Evolutionary conservation across 1,140 invertebrate species (phyloP).

Genomic region (Linepithema humile): DNA sequence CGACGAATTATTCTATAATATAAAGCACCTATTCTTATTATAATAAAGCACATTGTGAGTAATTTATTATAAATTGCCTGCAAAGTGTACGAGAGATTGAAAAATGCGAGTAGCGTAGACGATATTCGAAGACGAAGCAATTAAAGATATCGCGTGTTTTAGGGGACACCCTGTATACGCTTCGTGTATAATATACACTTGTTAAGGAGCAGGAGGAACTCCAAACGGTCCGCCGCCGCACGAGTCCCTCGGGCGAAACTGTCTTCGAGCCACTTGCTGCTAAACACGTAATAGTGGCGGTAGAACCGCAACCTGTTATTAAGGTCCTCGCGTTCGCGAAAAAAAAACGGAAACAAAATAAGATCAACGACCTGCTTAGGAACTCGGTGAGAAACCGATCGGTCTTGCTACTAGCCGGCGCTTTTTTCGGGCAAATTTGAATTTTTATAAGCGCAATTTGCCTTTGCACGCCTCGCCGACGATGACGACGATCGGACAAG

Average conservation of each 20-base stretch:
- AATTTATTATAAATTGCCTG: not conserved
- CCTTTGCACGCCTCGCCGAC: not conserved
- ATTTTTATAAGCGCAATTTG: constrained; percentile 58
- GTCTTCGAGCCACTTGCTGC: constrained; percentile 45
- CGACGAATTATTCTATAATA: not conserved
- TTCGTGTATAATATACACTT: constrained; percentile 53
- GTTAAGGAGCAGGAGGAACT: constrained; percentile 56
- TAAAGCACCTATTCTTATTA: not conserved
- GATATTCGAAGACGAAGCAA: not conserved
- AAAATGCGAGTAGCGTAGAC: not conserved
- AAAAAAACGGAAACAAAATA: constrained; percentile 42
- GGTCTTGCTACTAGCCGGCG: no score
- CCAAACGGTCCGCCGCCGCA: constrained; percentile 28
- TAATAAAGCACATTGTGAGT: not conserved
- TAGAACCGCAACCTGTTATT: constrained; percentile 62
- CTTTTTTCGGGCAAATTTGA: constrained; percentile 48
- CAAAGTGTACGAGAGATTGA: not conserved
- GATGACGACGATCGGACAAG: not conserved
- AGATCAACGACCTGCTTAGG: constrained; percentile 49
- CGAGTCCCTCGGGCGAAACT: constrained; percentile 53
- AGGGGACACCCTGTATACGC: constrained; percentile 40
- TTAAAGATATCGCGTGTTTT: constrained; percentile 13
- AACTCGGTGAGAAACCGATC: constrained; percentile 28
- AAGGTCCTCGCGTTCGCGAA: constrained; percentile 32
- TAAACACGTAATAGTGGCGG: constrained; percentile 54